phyloP scores from a whole-genome alignment of 2,797 vertebrate species.

The Sebastes hubbsi region DNA sequence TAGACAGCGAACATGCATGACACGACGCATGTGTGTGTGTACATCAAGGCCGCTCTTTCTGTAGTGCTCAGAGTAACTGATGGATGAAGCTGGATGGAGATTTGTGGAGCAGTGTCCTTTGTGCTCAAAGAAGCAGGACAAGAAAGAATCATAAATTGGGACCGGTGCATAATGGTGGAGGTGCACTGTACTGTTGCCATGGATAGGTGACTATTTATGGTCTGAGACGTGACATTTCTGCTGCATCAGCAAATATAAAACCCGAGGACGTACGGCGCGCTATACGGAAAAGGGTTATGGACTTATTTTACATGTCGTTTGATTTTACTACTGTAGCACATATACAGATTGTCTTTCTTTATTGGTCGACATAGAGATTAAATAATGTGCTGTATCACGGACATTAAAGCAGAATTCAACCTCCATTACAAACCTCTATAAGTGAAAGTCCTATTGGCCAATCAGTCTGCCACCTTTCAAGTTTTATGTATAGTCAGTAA shows the following conservation, averaged over 20 bases:
- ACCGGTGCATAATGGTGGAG: slow-evolving; percentile 30
- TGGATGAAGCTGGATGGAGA: slow-evolving; percentile 36
- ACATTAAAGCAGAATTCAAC: slow-evolving; percentile 24
- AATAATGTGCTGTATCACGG: slow-evolving; percentile 16
- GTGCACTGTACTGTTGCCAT: slow-evolving; percentile 33
- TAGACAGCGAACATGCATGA: neutral
- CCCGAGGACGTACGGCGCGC: slow-evolving; percentile 20
- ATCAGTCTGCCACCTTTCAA: slow-evolving; percentile 45
- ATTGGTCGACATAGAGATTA: slow-evolving; percentile 34
- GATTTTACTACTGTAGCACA: slow-evolving; percentile 43
- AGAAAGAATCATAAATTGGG: slow-evolving; percentile 55
- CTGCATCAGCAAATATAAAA: slow-evolving; percentile 62
- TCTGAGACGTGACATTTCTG: slow-evolving; percentile 54
- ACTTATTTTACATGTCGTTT: slow-evolving; percentile 56
- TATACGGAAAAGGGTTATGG: slow-evolving; percentile 23
- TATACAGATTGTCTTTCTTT: slow-evolving; percentile 25
- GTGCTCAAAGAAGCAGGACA: slow-evolving; percentile 57
- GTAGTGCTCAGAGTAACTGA: slow-evolving; percentile 21
- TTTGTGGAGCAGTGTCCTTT: slow-evolving; percentile 62
- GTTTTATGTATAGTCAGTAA: slow-evolving; percentile 54
- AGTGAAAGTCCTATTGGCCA: slow-evolving; percentile 12
- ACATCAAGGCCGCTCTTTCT: slow-evolving; percentile 34
- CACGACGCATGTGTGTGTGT: neutral
- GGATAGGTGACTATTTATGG: slow-evolving; percentile 61
- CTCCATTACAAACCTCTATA: slow-evolving; percentile 7